Percentiles rank a stretch among this genome's conserved stretches.
Conservation (phyloP, 1,140 invertebrate genomes). For the Anagrus nilaparvatae region DNA sequence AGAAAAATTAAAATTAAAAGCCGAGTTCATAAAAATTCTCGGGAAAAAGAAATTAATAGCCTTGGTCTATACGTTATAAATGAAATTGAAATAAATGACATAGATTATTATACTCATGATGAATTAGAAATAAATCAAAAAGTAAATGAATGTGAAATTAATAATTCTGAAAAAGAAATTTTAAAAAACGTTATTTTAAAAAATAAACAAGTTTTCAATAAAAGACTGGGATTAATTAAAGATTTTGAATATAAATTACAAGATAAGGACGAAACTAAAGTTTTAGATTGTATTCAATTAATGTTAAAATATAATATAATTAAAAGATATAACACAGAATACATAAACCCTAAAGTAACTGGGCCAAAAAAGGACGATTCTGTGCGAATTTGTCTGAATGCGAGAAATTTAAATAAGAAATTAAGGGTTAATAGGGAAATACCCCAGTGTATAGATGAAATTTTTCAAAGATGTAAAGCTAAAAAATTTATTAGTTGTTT, state of each 20-base stretch:
- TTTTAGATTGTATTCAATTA: slow-evolving; percentile 16
- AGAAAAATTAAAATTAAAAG: too few relatives aligned
- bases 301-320: slow-evolving; percentile 20
- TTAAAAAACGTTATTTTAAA: slow-evolving; percentile 1
- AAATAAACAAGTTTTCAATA: slow-evolving; percentile 11
- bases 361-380: slow-evolving; percentile 23
- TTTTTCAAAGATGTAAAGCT: not conserved
- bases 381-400: slow-evolving; percentile 28
- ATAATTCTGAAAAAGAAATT: not conserved
- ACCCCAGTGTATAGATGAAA: not conserved
- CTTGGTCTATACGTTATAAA: too few relatives aligned
- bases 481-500: not conserved
- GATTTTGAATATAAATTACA: slow-evolving; percentile 15
- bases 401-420: slow-evolving; percentile 22
- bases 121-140: not conserved
- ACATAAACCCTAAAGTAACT: slow-evolving; percentile 25
- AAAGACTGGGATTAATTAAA: slow-evolving; percentile 12
- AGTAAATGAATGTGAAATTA: not conserved
- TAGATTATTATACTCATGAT: too few relatives aligned
- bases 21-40: too few relatives aligned
- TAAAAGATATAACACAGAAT: slow-evolving; percentile 20
- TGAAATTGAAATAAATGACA: too few relatives aligned
- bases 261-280: slow-evolving; percentile 9
- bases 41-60: too few relatives aligned
- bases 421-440: slow-evolving; percentile 22